Percentiles rank a stretch among this genome's conserved stretches.
Evolutionary conservation across 2,797 vertebrate species (phyloP).

Genomic region (Melanitta fusca): DNA sequence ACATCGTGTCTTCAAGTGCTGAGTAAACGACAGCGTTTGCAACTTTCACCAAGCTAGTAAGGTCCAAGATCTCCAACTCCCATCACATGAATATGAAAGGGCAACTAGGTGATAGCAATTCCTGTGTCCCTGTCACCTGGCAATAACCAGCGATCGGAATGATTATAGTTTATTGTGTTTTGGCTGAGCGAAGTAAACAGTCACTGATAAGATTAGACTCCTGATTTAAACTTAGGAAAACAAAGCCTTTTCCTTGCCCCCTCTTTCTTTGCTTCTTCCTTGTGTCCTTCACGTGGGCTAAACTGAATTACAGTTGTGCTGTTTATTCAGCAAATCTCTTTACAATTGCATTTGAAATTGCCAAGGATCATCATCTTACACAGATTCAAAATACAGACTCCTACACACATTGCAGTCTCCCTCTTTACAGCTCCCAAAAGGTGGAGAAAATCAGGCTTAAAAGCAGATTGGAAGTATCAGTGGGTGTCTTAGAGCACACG

Average conservation of each 20-base stretch:
- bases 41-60: neutral
- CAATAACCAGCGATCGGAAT: neutral
- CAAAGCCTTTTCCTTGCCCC: neutral
- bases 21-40: neutral
- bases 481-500: neutral
- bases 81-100: neutral
- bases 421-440: neutral
- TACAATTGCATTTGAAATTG: neutral
- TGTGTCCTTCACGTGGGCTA: neutral
- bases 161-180: neutral
- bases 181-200: neutral
- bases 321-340: neutral
- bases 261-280: neutral
- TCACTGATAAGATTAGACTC: neutral
- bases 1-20: neutral
- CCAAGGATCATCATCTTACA: neutral
- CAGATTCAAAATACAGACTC: neutral
- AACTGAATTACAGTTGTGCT: neutral
- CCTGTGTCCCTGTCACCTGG: neutral
- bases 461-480: neutral
- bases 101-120: neutral
- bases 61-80: neutral
- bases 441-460: neutral
- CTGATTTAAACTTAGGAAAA: constrained; percentile 27
- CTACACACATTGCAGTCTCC: neutral